These are phyloP conservation scores for Otolemur garnettii DNA, from an alignment of 2,113 vertebrate species.

Conservation along the genomic window DNA sequence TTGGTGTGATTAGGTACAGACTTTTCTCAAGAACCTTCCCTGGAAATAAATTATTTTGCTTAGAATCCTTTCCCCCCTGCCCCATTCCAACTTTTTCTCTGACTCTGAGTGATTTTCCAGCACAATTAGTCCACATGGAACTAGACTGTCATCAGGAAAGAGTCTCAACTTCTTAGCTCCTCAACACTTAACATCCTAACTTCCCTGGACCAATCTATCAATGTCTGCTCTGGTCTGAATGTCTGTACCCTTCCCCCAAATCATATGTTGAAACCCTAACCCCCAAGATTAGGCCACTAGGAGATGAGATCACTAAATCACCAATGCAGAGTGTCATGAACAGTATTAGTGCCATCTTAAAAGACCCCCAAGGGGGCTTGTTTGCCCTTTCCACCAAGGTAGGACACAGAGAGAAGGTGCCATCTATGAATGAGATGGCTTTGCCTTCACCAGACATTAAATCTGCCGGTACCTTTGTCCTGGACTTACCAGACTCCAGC, in stretches of 20 bases:
- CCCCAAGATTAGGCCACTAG: not conserved
- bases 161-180: not conserved
- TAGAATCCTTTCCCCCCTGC: not conserved
- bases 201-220: not conserved
- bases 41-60: constrained; percentile 64
- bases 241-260: not conserved
- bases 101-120: constrained; percentile 43
- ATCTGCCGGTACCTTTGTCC: not conserved
- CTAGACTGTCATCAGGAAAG: not conserved
- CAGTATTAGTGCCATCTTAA: not conserved
- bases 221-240: not conserved
- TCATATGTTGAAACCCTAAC: not conserved
- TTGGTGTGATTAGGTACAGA: constrained; percentile 54
- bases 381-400: not conserved
- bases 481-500: not conserved
- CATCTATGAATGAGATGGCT: not conserved
- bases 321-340: not conserved
- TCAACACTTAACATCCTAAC: not conserved
- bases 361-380: not conserved
- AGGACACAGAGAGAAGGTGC: not conserved
- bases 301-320: not conserved
- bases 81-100: constrained; percentile 19
- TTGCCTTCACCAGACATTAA: not conserved
- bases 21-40: constrained; percentile 29
- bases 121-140: not conserved